Conservation (phyloP, 2,888 invertebrate species). For the Erynnis tages region DNA sequence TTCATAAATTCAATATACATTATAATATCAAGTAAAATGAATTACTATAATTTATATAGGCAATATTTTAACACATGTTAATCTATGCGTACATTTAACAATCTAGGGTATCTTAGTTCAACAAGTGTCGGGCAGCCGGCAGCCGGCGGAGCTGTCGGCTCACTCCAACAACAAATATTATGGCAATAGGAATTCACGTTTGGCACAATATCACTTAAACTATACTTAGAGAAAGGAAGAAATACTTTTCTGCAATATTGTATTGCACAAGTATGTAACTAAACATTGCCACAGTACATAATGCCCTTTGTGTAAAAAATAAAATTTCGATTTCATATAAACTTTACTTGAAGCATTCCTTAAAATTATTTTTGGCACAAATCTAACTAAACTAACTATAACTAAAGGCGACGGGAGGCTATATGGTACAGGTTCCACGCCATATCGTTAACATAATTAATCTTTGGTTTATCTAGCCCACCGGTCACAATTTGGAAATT, state of each 20-base stretch:
- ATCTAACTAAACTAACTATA: conserved; percentile 49
- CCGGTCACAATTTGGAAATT: conserved; percentile 61
- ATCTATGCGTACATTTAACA: conserved; percentile 81
- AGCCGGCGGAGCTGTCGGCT: conserved; percentile 29
- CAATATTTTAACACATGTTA: conserved; percentile 81
- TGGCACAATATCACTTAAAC: conserved; percentile 55
- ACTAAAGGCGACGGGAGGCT: conserved; percentile 55
- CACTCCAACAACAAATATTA: conserved; percentile 62
- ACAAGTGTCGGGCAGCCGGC: conserved; percentile 52
- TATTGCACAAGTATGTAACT: conserved; percentile 60
- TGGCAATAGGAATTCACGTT: conserved; percentile 79
- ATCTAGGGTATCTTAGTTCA: conserved; percentile 73
- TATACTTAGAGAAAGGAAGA: conserved; percentile 48
- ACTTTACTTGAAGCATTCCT: conserved; percentile 57
- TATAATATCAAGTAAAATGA: conserved; percentile 81
- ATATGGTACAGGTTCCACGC: conserved; percentile 71
- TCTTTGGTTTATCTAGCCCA: conserved; percentile 81
- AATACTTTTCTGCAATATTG: conserved; percentile 61
- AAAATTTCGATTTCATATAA: conserved; percentile 49
- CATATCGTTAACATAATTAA: conserved; percentile 56
- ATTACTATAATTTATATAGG: conserved; percentile 81
- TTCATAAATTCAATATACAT: conserved; percentile 82
- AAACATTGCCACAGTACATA: conserved; percentile 62
- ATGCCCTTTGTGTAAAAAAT: conserved; percentile 66
- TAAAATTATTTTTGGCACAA: conserved; percentile 70